Percentiles rank a stretch among this genome's conserved stretches.
These are phyloP conservation scores for Meloe dianella DNA, from an alignment of 2,888 invertebrate genomes.

Conservation along the genomic window DNA sequence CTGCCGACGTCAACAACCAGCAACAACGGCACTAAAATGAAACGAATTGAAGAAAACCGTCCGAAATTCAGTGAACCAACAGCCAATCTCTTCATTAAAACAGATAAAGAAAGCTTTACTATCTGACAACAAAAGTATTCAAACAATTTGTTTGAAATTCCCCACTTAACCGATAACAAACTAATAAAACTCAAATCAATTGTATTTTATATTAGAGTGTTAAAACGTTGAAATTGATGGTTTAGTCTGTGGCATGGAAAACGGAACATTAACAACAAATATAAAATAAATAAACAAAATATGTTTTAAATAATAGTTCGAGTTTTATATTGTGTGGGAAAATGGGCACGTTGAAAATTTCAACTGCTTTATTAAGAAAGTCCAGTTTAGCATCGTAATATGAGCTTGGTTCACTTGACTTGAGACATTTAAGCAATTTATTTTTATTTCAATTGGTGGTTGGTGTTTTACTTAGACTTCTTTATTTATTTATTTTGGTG, in stretches of 20 bases:
- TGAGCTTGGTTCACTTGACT: constrained; percentile 19
- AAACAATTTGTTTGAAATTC: neutral
- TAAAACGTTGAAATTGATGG: neutral
- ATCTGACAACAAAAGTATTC: neutral
- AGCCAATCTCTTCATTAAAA: too few species aligned
- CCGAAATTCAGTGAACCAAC: neutral
- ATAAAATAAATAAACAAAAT: neutral
- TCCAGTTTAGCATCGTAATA: neutral
- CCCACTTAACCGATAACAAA: neutral
- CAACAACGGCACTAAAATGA: neutral
- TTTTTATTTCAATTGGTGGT: constrained; percentile 33
- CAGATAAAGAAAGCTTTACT: neutral
- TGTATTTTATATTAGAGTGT: neutral
- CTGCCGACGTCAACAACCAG: neutral
- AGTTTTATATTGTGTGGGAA: constrained; percentile 3
- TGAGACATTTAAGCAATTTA: constrained; percentile 33
- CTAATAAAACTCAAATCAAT: neutral
- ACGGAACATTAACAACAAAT: neutral
- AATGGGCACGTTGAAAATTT: neutral
- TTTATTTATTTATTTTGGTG: constrained; percentile 25
- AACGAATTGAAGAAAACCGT: neutral
- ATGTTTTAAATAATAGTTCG: neutral
- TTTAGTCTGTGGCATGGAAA: neutral
- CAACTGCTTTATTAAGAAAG: constrained; percentile 1
- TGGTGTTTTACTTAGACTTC: constrained; percentile 24